A percentile compares a stretch with the other conserved stretches of the same genome.
Evolutionary conservation across 2,113 vertebrate genomes (phyloP).

Genomic region (Myxocyprinus asiaticus): DNA sequence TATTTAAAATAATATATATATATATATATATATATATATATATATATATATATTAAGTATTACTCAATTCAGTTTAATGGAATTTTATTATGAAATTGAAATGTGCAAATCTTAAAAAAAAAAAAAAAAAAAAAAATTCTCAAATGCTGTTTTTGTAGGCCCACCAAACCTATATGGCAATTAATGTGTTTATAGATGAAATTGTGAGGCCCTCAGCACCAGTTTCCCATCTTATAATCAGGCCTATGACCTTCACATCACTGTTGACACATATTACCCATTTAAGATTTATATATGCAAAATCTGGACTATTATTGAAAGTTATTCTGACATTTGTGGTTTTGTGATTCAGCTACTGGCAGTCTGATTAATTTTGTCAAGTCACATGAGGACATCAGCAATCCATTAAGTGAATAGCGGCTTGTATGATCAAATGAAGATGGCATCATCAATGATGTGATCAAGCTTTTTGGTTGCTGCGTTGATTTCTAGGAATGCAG

Average conservation of each 20-base stretch:
- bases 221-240: background rate
- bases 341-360: background rate
- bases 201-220: background rate
- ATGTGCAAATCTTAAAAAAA: too few relatives aligned
- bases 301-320: background rate
- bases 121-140: too few relatives aligned
- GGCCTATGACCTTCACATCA: slow-evolving; percentile 1
- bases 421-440: slow-evolving; percentile 4
- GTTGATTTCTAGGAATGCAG: slow-evolving; percentile 35
- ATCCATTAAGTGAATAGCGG: background rate
- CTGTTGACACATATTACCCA: background rate
- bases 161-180: too few relatives aligned
- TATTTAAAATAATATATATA: too few relatives aligned
- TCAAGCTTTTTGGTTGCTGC: slow-evolving; percentile 4
- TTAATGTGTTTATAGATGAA: background rate
- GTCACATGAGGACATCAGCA: slow-evolving; percentile 18
- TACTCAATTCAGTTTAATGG: too few relatives aligned
- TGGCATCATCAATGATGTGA: slow-evolving; percentile 27
- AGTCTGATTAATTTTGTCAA: slow-evolving; percentile 17
- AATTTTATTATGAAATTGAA: too few relatives aligned
- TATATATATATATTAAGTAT: too few relatives aligned
- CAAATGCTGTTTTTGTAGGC: too few relatives aligned
- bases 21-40: too few relatives aligned
- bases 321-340: slow-evolving; percentile 22
- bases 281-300: background rate